Conservation (phyloP, 1,140 invertebrate species). For the Lethrus apterus region DNA sequence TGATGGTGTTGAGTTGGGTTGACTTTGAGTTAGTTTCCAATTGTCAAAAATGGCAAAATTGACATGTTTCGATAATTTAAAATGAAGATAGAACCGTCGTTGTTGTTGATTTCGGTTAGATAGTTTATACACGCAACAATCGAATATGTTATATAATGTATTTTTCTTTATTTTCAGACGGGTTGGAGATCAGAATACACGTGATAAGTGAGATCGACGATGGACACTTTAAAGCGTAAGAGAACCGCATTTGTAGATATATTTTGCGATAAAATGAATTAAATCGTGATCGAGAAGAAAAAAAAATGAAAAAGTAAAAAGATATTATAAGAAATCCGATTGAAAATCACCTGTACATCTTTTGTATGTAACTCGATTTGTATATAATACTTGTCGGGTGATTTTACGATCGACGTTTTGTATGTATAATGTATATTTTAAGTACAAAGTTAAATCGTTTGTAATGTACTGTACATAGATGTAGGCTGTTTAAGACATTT, state of each 20-base stretch:
- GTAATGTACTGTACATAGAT: slow-evolving; percentile 37
- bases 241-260: neutral
- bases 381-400: slow-evolving; percentile 21
- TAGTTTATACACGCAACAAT: neutral
- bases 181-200: slow-evolving; percentile 42
- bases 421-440: slow-evolving; percentile 30
- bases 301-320: slow-evolving; percentile 13
- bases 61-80: too few relatives aligned
- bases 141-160: neutral
- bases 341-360: slow-evolving; percentile 19
- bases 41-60: too few relatives aligned
- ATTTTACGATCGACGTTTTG: slow-evolving; percentile 24
- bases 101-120: neutral
- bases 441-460: slow-evolving; percentile 35
- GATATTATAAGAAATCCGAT: slow-evolving; percentile 8
- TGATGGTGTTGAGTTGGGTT: too few relatives aligned
- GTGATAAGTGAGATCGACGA: slow-evolving; percentile 35
- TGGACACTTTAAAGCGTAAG: neutral
- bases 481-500: slow-evolving; percentile 26
- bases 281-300: slow-evolving; percentile 2
- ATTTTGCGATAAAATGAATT: too few relatives aligned
- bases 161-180: slow-evolving; percentile 37
- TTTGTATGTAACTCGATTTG: slow-evolving; percentile 18
- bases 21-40: too few relatives aligned
- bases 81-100: too few relatives aligned